Evolutionary conservation across 2,797 vertebrate genomes (phyloP).

Genomic region (Cirrhinus mrigala): DNA sequence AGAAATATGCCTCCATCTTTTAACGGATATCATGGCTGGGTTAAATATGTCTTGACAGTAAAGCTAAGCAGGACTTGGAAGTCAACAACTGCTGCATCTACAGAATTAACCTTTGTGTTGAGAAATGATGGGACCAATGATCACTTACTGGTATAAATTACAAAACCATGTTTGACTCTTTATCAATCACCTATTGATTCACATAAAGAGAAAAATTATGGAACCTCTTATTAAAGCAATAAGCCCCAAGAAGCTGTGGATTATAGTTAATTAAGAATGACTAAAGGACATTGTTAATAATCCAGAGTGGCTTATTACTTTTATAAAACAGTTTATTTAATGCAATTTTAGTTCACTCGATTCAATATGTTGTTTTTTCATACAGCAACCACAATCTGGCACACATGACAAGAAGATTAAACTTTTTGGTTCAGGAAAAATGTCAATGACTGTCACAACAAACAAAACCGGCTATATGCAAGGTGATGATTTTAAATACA

Average conservation of each 20-base stretch:
- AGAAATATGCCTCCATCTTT: slow-evolving; percentile 94
- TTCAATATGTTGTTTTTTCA: slow-evolving; percentile 49
- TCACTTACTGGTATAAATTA: slow-evolving; percentile 83
- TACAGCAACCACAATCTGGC: slow-evolving; percentile 86
- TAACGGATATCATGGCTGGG: slow-evolving; percentile 86
- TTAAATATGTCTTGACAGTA: slow-evolving; percentile 90
- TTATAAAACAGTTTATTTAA: neutral
- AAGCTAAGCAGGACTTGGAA: slow-evolving; percentile 91
- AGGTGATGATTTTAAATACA: slow-evolving; percentile 75
- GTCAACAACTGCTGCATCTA: slow-evolving; percentile 82
- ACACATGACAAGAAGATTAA: slow-evolving; percentile 88
- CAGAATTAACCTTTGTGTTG: slow-evolving; percentile 88
- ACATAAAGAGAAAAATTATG: neutral
- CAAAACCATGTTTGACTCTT: neutral
- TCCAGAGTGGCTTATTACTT: too few relatives aligned
- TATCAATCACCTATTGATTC: neutral
- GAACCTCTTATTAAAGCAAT: neutral
- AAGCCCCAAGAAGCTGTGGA: neutral
- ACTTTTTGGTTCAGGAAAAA: slow-evolving; percentile 90
- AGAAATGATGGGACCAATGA: slow-evolving; percentile 82
- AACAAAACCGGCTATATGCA: slow-evolving; percentile 86
- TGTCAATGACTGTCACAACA: slow-evolving; percentile 88
- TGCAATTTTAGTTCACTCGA: neutral
- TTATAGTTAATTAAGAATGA: neutral
- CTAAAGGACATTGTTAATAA: too few relatives aligned